Evolutionary conservation across 2,888 invertebrate species (phyloP).

Genomic region (Eristalinus aeneus): DNA sequence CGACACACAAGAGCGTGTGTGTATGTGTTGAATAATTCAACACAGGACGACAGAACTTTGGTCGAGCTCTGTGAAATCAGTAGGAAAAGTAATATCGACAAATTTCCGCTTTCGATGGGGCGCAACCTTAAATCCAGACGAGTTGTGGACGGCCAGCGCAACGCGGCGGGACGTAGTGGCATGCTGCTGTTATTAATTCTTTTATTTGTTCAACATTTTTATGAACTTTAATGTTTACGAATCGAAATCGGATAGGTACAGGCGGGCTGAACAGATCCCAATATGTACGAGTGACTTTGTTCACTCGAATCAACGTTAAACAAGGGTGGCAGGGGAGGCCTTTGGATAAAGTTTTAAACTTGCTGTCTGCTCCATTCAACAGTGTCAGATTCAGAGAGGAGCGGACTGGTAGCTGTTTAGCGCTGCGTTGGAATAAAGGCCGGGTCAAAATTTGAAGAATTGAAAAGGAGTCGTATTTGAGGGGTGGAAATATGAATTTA

Average conservation of each 20-base stretch:
- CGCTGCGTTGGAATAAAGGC: no score
- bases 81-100: constrained; percentile 64
- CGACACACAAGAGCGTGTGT: constrained; percentile 15
- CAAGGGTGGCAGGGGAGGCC: neutral
- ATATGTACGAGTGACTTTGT: constrained; percentile 8
- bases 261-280: neutral
- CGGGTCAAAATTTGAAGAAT: no score
- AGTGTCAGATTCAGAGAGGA: neutral
- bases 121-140: constrained; percentile 44
- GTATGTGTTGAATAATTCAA: constrained; percentile 54
- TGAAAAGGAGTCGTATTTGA: no score
- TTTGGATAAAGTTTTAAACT: neutral
- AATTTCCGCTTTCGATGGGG: constrained; percentile 41
- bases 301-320: constrained; percentile 46
- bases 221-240: constrained; percentile 66
- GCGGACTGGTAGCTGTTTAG: no score
- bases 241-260: constrained; percentile 30
- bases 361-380: neutral
- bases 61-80: constrained; percentile 44
- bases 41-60: constrained; percentile 54
- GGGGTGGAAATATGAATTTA: no score
- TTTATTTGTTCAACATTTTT: constrained; percentile 64
- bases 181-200: constrained; percentile 48
- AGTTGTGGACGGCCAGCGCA: constrained; percentile 3
- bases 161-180: constrained; percentile 2